Base-by-base conservation (phyloP, 2,888 invertebrate species). In the Nomada flava region DNA sequence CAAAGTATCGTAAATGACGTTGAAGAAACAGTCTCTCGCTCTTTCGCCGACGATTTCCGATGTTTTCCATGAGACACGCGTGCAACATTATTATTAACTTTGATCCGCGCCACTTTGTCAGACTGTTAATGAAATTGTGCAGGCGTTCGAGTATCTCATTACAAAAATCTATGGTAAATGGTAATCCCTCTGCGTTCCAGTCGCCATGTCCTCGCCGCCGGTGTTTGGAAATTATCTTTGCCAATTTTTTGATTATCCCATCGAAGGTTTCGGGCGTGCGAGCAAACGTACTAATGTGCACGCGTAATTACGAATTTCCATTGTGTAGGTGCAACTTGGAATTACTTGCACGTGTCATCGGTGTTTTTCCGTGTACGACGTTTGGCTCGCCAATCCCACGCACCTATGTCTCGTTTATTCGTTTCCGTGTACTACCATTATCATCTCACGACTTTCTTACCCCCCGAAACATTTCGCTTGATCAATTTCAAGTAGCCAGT, bases 181-280 rank as follows among this genome's bases (percentile, higher is more conserved):
- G 65, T 62, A 72, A 72, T 67, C 42, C 23, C 47, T 0, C 13
- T 47, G 11, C n/a, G 2, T 4, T 2, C 9, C 9, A 4, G 0
- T 13, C 26, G 18, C 53, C 10, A 15, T 7, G 11, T 9, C 59
- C 59, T 13, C 63, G 50, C 52, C n/a, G 20, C 53, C 15, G 23
- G 47, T 60, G 50, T 23, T 60, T 80, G 80, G 69, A 81, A 50
- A 80, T 80, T 69, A 80, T 70, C 74, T 80, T 69, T 50, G 55
- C 60, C 69, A 79, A 74, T 81, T 80, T 69, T 74, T 64, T 67
- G 69, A 71, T 42, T 50, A 47, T 59, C 44, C 3, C 53, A 50
- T 59, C 10, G 80, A 23, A 59, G 60, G 63, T 26, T 65, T 59
- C 26, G 52, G 36, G 20, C 29, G 55, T 36, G 44, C 71, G 42